Conservation (phyloP, 2,113 vertebrate species). For the Alethe diademata region DNA sequence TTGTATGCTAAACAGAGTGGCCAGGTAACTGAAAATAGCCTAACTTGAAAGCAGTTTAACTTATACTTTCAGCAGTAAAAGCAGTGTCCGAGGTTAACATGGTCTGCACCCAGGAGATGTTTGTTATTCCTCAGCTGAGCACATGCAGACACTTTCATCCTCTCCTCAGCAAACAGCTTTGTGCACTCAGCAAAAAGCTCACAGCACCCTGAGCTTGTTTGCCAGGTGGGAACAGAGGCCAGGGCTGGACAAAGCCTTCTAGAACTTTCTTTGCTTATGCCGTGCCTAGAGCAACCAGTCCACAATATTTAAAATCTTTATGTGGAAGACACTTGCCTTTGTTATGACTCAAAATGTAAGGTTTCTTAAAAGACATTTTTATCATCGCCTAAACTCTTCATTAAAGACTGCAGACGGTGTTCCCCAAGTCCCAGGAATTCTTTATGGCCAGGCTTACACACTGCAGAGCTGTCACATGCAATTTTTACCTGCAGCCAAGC, state of each 20-base stretch:
- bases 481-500: neutral
- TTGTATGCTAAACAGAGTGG: neutral
- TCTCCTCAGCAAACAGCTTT: neutral
- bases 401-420: neutral
- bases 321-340: neutral
- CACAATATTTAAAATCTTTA: neutral
- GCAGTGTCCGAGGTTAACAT: neutral
- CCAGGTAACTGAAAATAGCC: neutral
- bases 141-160: neutral
- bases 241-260: neutral
- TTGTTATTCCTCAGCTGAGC: neutral
- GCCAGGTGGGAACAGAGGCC: neutral
- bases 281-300: neutral
- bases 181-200: neutral
- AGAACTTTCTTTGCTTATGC: neutral
- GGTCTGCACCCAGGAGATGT: neutral
- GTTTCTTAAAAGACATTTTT: neutral
- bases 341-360: neutral
- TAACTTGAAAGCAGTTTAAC: neutral
- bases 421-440: neutral
- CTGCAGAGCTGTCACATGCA: neutral
- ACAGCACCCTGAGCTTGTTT: neutral
- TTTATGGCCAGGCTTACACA: accelerated
- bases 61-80: neutral
- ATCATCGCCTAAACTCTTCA: neutral